phyloP scores from a whole-genome alignment of 2,888 invertebrate genomes.

The Aplocera efformata region DNA sequence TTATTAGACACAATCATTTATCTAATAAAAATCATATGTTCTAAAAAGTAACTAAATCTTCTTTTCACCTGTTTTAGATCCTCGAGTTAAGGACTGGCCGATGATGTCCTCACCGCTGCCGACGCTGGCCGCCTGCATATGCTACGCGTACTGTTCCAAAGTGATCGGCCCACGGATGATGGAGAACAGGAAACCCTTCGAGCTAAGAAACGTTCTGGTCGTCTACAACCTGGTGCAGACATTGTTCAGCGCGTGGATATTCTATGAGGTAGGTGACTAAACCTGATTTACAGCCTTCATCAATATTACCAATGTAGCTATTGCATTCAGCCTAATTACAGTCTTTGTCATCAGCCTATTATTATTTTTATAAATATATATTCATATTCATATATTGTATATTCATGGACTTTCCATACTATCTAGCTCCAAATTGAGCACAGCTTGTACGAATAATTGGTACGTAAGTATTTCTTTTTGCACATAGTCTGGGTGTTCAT shows the following conservation, averaged over 20 bases:
- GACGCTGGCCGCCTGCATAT: conserved; percentile 89
- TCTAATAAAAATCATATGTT: too few species aligned
- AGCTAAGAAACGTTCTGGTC: conserved; percentile 88
- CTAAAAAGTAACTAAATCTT: not conserved
- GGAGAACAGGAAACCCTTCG: conserved; percentile 94
- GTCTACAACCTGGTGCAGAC: conserved; percentile 95
- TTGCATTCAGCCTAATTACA: not conserved
- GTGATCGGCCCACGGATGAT: conserved; percentile 91
- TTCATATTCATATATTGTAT: too few species aligned
- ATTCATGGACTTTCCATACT: too few species aligned
- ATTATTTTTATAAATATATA: too few species aligned
- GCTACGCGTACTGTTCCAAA: conserved; percentile 91
- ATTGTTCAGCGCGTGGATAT: conserved; percentile 93
- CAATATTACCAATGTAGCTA: too few species aligned
- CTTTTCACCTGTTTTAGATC: conserved; percentile 82
- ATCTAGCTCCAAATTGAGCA: too few species aligned
- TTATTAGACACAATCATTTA: too few species aligned
- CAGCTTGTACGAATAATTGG: too few species aligned
- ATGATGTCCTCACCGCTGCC: conserved; percentile 95
- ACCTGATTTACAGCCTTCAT: too few species aligned
- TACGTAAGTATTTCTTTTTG: too few species aligned
- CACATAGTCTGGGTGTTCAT: too few species aligned
- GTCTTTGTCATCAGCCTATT: too few species aligned
- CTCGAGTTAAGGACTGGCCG: conserved; percentile 92
- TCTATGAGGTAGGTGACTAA: conserved; percentile 87